Evolutionary conservation across 2,797 vertebrate genomes (phyloP), one percentile per base, ranked within the genome.

Genomic region (Bradypus variegatus): DNA sequence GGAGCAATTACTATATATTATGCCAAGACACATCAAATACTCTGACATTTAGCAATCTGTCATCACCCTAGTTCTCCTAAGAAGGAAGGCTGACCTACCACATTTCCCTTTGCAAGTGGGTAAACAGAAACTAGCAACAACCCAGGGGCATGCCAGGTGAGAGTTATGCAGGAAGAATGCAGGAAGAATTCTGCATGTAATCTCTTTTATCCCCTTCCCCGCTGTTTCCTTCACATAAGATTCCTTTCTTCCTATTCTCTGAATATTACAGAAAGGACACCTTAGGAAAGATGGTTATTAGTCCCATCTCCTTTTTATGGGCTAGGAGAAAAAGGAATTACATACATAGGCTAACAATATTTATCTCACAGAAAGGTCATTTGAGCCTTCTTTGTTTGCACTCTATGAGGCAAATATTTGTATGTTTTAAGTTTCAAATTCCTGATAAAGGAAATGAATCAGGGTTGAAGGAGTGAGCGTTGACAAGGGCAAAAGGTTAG

Each of bases 121-220:
- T 84, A 88, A 94, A 91, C 5, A 94, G 70, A 94, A 92, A 91
- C 75, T 77, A 91, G 82, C 55, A 75, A 89, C 16, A 70, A 88
- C 6, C 45, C 33, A 67, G n/a, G 25, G 69, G 45, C n/a, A 33
- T 70, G 19, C 73, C 91, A 94, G 79, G 53, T 67, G 31, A 88
- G 53, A 91, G 38, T 73, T 73, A 69, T 5, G 25, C 27, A 84
- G n/a, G 41, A 88, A 86, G 38, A 84, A 69, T 5, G 25, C 27
- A 84, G n/a, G 41, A 88, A 86, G 38, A 84, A 91, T 86, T 93
- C 53, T 18, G 27, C 36, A 81, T 41, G 55, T 36, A 60, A 86
- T 62, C 33, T 94, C 69, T 80, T 86, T 82, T 73, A 86, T 83
- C 14, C 16, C 90, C 12, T 88, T 84, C 11, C 50, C 62, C 77